Conservation (phyloP, 23 tunicate genomes). For the Phallusia fumigata region DNA sequence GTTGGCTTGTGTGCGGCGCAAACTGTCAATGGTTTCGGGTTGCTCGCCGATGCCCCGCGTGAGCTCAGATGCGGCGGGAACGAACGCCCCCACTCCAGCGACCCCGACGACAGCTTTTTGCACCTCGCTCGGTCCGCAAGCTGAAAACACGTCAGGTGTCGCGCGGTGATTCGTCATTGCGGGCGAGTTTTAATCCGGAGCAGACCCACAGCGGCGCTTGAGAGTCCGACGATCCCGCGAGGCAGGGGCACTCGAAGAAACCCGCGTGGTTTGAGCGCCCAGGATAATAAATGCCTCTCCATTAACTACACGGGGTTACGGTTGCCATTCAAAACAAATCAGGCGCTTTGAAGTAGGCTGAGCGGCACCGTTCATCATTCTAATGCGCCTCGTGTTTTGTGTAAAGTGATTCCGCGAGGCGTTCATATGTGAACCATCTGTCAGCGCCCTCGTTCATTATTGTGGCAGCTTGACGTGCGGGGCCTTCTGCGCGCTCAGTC, state of each 20-base stretch:
- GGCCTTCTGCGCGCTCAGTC: not conserved
- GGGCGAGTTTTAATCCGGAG: too few relatives aligned
- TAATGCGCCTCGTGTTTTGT: slow-evolving; percentile 25
- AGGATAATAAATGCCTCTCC: slow-evolving; percentile 5
- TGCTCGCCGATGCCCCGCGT: not conserved
- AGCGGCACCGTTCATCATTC: slow-evolving; percentile 18
- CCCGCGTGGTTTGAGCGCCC: not conserved
- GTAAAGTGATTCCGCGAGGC: slow-evolving; percentile 25
- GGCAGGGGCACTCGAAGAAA: too few relatives aligned
- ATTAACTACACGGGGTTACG: slow-evolving; percentile 15
- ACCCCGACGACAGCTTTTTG: not conserved
- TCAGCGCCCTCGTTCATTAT: slow-evolving; percentile 11
- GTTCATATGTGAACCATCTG: slow-evolving; percentile 2
- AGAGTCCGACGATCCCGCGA: too few relatives aligned
- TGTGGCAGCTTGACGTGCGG: slow-evolving; percentile 4
- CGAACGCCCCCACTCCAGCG: not conserved
- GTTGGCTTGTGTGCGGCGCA: not conserved
- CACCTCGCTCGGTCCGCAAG: not conserved
- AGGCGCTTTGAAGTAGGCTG: slow-evolving; percentile 46
- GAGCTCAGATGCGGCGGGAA: not conserved
- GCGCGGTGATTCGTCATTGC: too few relatives aligned
- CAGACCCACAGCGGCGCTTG: too few relatives aligned
- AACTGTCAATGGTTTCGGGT: slow-evolving; percentile 11
- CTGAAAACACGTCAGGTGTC: slow-evolving; percentile 2
- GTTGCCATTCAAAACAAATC: slow-evolving; percentile 19